A percentile compares a stretch with the other conserved stretches of the same genome.
phyloP scores from a whole-genome alignment of 2,888 invertebrate species.

The Drosophila parthenogenetica region DNA sequence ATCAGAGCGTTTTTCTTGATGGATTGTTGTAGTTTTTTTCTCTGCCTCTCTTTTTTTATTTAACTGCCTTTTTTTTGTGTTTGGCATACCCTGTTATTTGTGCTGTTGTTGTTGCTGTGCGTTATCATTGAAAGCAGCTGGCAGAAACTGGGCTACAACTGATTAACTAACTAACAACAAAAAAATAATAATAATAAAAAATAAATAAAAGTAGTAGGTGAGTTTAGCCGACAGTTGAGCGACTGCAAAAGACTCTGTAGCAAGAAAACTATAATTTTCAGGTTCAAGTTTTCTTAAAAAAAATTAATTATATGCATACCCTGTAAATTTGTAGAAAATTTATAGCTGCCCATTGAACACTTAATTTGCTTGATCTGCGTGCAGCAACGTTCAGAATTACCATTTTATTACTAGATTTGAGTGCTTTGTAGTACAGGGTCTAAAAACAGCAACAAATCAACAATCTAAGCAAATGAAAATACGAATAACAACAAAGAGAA shows the following conservation, averaged over 20 bases:
- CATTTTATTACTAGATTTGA: too few relatives aligned
- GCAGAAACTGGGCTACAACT: constrained; percentile 22
- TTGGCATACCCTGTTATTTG: neutral
- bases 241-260: too few relatives aligned
- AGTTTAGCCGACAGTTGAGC: too few relatives aligned
- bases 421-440: too few relatives aligned
- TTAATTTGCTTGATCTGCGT: too few relatives aligned
- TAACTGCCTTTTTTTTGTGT: constrained; percentile 7
- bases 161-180: constrained; percentile 33
- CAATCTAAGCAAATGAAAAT: constrained; percentile 20
- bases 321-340: too few relatives aligned
- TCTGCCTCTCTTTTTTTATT: neutral
- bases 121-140: constrained; percentile 39
- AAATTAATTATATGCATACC: too few relatives aligned
- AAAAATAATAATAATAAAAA: neutral
- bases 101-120: neutral
- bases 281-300: too few relatives aligned
- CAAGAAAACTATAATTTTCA: too few relatives aligned
- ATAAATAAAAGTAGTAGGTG: too few relatives aligned
- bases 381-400: too few relatives aligned
- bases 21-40: constrained; percentile 32
- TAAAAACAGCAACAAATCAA: constrained; percentile 26
- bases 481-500: constrained; percentile 5
- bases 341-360: too few relatives aligned
- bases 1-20: constrained; percentile 31